These are phyloP conservation scores for Bombus terrestris DNA, from an alignment of 1,140 invertebrate genomes.

Conservation along the genomic window DNA sequence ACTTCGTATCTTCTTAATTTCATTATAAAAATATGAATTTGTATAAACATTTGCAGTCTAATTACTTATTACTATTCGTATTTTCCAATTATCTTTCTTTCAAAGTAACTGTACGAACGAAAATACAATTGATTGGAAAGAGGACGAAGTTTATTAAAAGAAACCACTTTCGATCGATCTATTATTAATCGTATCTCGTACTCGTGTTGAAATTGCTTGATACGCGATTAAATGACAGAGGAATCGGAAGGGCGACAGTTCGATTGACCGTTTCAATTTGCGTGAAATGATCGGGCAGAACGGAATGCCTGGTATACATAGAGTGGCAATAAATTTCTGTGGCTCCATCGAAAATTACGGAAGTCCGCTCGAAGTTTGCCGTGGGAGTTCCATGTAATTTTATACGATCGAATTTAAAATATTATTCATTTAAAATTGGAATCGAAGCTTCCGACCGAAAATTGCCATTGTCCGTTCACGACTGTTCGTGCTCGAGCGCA, in stretches of 20 bases:
- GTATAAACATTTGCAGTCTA: no score
- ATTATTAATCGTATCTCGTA: conserved; percentile 5
- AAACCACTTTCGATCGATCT: not conserved
- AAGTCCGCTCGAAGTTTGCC: not conserved
- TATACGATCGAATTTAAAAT: conserved; percentile 25
- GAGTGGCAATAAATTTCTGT: conserved; percentile 31
- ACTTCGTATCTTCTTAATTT: no score
- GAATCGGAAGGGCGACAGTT: conserved; percentile 4
- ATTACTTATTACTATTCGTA: no score
- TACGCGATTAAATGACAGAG: not conserved
- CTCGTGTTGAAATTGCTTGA: not conserved
- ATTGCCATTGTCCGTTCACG: conserved; percentile 24
- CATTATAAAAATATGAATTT: no score
- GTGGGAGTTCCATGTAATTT: conserved; percentile 25
- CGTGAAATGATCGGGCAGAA: not conserved
- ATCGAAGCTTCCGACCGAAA: conserved; percentile 21
- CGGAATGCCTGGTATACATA: not conserved
- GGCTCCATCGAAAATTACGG: conserved; percentile 29
- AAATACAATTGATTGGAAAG: not conserved
- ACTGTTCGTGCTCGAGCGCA: not conserved
- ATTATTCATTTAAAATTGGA: conserved; percentile 48
- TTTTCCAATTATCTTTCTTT: no score
- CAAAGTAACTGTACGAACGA: not conserved
- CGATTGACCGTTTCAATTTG: conserved; percentile 38
- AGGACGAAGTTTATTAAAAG: not conserved